phyloP scores from a whole-genome alignment of 2,113 vertebrate genomes.

The Platysternon megacephalum region DNA sequence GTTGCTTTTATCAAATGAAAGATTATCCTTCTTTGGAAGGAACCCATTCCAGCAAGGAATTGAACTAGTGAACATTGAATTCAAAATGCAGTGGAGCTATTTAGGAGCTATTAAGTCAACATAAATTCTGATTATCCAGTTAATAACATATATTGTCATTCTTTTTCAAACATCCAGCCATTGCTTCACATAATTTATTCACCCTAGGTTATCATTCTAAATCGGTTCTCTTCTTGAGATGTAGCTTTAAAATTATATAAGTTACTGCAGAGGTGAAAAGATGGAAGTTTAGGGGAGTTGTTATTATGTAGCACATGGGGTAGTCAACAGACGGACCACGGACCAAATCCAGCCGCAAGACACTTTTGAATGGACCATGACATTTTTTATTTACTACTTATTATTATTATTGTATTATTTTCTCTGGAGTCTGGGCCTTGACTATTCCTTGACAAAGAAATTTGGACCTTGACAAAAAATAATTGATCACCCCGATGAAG shows the following conservation, averaged over 20 bases:
- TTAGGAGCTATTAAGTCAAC: background rate
- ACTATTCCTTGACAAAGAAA: background rate
- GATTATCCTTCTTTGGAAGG: background rate
- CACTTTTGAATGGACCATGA: no score
- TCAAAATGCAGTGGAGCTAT: background rate
- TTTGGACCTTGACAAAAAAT: no score
- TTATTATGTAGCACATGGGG: background rate
- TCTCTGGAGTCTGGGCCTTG: no score
- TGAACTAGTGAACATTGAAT: background rate
- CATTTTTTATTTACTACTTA: no score
- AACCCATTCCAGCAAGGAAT: background rate
- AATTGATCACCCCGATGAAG: rapidly evolving
- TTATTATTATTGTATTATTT: no score
- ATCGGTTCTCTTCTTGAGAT: background rate
- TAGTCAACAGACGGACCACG: no score
- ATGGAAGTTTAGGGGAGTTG: background rate
- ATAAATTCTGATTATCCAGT: background rate
- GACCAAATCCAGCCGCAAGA: no score
- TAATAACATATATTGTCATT: background rate
- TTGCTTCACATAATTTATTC: background rate
- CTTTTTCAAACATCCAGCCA: background rate
- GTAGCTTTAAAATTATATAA: background rate
- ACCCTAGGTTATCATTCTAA: background rate
- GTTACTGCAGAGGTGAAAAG: background rate
- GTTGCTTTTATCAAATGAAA: background rate